Percentiles rank a stretch among this genome's conserved stretches.
These are phyloP conservation scores for Lithosia quadra DNA, from an alignment of 2,888 invertebrate genomes.

Conservation along the genomic window DNA sequence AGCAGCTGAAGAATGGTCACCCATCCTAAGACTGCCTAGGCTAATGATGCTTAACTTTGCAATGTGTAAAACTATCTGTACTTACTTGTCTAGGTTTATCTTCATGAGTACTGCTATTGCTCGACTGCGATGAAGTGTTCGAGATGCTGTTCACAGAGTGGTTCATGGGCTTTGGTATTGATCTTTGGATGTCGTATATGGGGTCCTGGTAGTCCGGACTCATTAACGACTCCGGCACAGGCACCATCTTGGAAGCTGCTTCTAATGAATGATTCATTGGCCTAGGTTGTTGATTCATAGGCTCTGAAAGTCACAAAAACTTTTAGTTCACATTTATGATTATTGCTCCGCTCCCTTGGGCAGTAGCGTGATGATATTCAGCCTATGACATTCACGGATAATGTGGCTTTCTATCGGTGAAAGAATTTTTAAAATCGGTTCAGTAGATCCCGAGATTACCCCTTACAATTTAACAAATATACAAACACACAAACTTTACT, in stretches of 20 bases:
- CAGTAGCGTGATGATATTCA: too few relatives aligned
- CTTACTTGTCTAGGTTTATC: conserved; percentile 62
- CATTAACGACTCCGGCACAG: conserved; percentile 95
- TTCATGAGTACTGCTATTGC: conserved; percentile 74
- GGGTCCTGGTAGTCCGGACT: conserved; percentile 91
- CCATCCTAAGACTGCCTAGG: too few relatives aligned
- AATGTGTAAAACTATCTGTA: conserved; percentile 2
- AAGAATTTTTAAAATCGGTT: too few relatives aligned
- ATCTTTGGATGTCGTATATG: conserved; percentile 79
- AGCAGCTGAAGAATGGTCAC: too few relatives aligned
- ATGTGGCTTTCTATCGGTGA: too few relatives aligned
- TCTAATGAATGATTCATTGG: conserved; percentile 88
- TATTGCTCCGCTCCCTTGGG: too few relatives aligned
- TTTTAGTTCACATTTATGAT: too few relatives aligned
- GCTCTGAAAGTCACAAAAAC: conserved; percentile 16
- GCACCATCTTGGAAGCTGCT: conserved; percentile 94
- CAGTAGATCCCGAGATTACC: too few relatives aligned
- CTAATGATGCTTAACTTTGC: too few relatives aligned
- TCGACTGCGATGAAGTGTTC: conserved; percentile 68
- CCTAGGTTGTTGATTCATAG: conserved; percentile 52
- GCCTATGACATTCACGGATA: too few relatives aligned
- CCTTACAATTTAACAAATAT: too few relatives aligned
- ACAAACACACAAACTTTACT: too few relatives aligned
- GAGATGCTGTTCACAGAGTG: conserved; percentile 63
- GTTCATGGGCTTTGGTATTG: conserved; percentile 69